Evolutionary conservation across 2,113 vertebrate genomes (phyloP), one percentile per base, ranked within the genome.

Genomic region (Strigops habroptila): DNA sequence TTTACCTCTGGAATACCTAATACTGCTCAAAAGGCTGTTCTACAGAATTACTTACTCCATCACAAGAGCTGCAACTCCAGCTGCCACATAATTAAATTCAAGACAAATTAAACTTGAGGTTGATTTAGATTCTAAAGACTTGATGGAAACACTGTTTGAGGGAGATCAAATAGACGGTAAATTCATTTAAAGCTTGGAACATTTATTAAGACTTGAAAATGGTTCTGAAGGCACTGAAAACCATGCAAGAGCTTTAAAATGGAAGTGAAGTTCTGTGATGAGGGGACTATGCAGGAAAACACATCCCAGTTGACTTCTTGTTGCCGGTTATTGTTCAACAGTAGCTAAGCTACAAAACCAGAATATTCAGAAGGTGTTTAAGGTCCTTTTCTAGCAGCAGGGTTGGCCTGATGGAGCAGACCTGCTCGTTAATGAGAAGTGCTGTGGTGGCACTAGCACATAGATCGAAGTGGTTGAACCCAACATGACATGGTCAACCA

Each of bases 71-170:
- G 71, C 46, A 86, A 80, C 81, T 95, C 59, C 87, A 69, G 70
- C 51, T 88, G 91, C 46, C 68, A 57, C 30, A 10, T 69, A 62
- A 92, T 70, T 83, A 81, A 83, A 81, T 48, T 78, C 49, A 65
- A 68, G 74, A 57, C 30, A 91, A 92, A 88, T 81, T 75, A 70
- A 90, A 70, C 30, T 52, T 22, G 25, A 43, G 64, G 59, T 44
- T 65, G 59, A 75, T 82, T 93, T 91, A 84, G 76, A 74, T 63
- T 57, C 74, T n/a, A 27, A 52, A 62, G 64, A 90, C 55, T n/a
- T 15, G 43, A 60, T 19, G 69, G 60, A 65, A 87, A 78, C 31
- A 69, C 10, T 30, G 18, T 49, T 67, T 68, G 86, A 76, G 59
- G 55, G 44, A 59, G 71, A 75, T 49, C 59, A 70, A 90, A 68